phyloP scores from a whole-genome alignment of 2,797 vertebrate species.

The Sphenodon punctatus region DNA sequence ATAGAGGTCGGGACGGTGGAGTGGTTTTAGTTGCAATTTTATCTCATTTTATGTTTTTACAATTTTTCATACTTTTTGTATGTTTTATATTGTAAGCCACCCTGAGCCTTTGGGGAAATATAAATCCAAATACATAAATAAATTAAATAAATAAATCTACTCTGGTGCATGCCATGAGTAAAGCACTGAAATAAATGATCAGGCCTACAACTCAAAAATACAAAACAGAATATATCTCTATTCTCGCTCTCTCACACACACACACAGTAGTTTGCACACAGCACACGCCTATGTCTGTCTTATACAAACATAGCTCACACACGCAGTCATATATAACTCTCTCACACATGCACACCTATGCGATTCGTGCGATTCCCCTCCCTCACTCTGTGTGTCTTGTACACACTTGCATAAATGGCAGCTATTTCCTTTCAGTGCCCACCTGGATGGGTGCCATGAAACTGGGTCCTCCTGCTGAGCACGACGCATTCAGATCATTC shows the following conservation, averaged over 20 bases:
- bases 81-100: too few relatives aligned
- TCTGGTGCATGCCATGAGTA: too few relatives aligned
- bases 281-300: too few relatives aligned
- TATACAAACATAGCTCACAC: background rate
- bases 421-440: background rate
- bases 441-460: background rate
- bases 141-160: too few relatives aligned
- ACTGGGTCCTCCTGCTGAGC: background rate
- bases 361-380: rapidly evolving
- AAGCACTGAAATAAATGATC: too few relatives aligned
- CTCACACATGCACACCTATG: background rate
- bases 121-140: too few relatives aligned
- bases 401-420: background rate
- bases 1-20: too few relatives aligned
- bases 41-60: too few relatives aligned
- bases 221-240: background rate
- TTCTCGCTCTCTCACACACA: background rate
- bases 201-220: too few relatives aligned
- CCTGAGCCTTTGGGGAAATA: too few relatives aligned
- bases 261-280: background rate
- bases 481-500: background rate
- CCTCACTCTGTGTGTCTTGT: background rate
- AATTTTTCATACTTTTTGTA: too few relatives aligned
- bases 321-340: background rate
- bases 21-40: too few relatives aligned